Evolutionary conservation across 2,888 invertebrate genomes (phyloP).

Genomic region (Pyrrhia umbra): DNA sequence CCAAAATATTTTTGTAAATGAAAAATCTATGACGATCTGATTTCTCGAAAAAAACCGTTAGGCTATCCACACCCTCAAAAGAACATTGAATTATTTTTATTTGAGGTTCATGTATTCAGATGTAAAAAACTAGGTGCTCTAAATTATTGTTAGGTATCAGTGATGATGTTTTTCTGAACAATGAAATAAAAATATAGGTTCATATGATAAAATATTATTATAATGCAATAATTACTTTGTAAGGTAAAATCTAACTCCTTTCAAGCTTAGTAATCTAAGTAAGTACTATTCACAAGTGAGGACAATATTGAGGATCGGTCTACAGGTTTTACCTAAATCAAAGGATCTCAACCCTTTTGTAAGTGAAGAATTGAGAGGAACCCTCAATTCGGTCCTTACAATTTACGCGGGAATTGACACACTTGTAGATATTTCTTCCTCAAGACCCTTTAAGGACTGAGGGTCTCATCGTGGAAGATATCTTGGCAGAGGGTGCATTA

Average conservation of each 20-base stretch:
- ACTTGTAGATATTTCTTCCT: conserved; percentile 45
- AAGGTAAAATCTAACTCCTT: not conserved
- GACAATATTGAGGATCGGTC: conserved; percentile 29
- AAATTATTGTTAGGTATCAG: no score
- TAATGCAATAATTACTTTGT: no score
- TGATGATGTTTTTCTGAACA: no score
- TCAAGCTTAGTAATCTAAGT: not conserved
- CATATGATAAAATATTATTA: no score
- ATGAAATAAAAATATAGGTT: no score
- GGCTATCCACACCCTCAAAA: no score
- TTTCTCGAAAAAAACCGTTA: no score
- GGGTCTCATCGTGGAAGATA: conserved; percentile 11
- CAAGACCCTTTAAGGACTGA: conserved; percentile 1
- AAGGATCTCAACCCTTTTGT: conserved; percentile 41
- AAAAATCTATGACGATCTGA: no score
- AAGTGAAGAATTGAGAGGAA: conserved; percentile 45
- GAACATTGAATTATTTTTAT: no score
- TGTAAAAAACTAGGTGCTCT: no score
- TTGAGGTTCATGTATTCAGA: no score
- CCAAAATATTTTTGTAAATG: no score
- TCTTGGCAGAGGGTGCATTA: not conserved
- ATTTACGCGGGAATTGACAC: conserved; percentile 43
- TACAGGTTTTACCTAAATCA: conserved; percentile 48
- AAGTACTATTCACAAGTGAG: conserved; percentile 23
- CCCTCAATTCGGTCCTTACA: conserved; percentile 48